Conservation (phyloP, 2,888 invertebrate genomes). For the Acronicta psi region DNA sequence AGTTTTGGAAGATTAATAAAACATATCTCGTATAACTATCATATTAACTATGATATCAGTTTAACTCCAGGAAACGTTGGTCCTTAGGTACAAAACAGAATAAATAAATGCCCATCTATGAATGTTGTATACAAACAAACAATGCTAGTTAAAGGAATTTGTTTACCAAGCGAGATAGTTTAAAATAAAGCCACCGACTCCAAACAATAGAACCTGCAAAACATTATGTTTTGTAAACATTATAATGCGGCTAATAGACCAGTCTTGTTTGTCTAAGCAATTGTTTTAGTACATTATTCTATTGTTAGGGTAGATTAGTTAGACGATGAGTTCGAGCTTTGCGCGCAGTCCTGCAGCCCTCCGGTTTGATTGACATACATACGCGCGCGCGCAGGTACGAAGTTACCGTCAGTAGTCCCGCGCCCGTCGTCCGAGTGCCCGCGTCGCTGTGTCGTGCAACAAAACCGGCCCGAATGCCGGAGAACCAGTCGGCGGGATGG, state of each 20-base stretch:
- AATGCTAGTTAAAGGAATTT: constrained; percentile 1
- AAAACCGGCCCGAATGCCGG: constrained; percentile 78
- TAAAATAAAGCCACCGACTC: constrained; percentile 14
- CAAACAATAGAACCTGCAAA: constrained; percentile 24
- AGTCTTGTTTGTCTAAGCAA: constrained; percentile 42
- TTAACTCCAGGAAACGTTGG: not conserved
- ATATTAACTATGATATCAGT: too few species aligned
- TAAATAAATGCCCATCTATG: not conserved
- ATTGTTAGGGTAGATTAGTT: constrained; percentile 69
- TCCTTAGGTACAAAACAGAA: constrained; percentile 4
- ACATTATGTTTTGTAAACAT: constrained; percentile 49
- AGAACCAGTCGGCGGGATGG: constrained; percentile 83
- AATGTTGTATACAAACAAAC: not conserved
- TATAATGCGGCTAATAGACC: constrained; percentile 23
- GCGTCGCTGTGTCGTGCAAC: constrained; percentile 59
- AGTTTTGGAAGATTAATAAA: too few species aligned
- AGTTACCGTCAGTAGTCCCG: constrained; percentile 70
- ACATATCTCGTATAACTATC: too few species aligned
- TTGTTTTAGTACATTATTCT: constrained; percentile 62
- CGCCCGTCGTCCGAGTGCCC: constrained; percentile 71
- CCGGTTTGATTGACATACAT: constrained; percentile 80
- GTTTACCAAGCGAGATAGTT: constrained; percentile 22
- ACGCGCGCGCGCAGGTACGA: constrained; percentile 74
- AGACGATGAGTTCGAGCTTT: constrained; percentile 47
- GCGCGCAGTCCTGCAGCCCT: constrained; percentile 62